Conservation (phyloP, 2,113 vertebrate genomes). For the Microcebus murinus region DNA sequence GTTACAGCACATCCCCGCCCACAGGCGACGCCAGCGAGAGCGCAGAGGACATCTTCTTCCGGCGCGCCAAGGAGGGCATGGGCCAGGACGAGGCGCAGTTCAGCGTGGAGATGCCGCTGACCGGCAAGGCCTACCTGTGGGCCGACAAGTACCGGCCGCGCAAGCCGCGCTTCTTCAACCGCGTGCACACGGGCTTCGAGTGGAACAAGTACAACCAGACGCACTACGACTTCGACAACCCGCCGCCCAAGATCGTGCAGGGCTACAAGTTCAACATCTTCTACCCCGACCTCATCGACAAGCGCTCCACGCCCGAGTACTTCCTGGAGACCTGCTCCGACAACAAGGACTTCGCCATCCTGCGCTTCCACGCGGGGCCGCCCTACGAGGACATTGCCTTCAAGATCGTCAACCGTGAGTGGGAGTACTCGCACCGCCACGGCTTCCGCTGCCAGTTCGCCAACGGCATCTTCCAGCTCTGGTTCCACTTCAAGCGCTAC, state of each 20-base stretch:
- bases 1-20: fast-evolving
- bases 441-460: conserved; percentile 99
- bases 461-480: conserved; percentile 98
- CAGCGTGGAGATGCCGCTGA: conserved; percentile 96
- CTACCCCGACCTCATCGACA: conserved; percentile 98
- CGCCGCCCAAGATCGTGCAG: conserved; percentile 97
- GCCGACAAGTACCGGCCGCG: conserved; percentile 98
- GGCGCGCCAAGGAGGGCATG: conserved; percentile 96
- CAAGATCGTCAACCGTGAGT: conserved; percentile 97
- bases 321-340: conserved; percentile 96
- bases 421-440: conserved; percentile 98
- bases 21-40: conserved; percentile 94
- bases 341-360: conserved; percentile 97
- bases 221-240: conserved; percentile 98
- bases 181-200: conserved; percentile 98
- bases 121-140: conserved; percentile 97
- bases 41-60: conserved; percentile 95
- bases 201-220: conserved; percentile 99
- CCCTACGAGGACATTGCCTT: conserved; percentile 99
- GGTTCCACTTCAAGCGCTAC: conserved; percentile 99
- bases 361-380: conserved; percentile 96
- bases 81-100: conserved; percentile 96
- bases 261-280: conserved; percentile 99
- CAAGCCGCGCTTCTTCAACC: conserved; percentile 98
- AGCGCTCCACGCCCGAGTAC: conserved; percentile 96